Percentiles rank a stretch among this genome's conserved stretches.
phyloP scores from a whole-genome alignment of 2,113 vertebrate genomes.

The Crotalus tigris region DNA sequence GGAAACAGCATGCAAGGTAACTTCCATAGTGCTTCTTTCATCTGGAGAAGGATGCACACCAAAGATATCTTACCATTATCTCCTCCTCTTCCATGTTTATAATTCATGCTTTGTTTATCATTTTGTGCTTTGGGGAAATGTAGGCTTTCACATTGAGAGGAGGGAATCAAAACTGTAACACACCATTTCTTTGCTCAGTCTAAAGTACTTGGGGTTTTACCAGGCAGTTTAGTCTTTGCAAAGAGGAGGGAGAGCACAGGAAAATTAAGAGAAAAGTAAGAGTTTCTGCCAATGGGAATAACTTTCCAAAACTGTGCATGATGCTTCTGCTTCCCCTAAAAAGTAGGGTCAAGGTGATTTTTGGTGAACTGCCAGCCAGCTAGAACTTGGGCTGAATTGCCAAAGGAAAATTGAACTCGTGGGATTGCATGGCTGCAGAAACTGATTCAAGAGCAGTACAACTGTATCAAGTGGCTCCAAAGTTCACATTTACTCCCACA shows the following conservation, averaged over 20 bases:
- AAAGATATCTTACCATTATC: neutral
- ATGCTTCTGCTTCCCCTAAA: neutral
- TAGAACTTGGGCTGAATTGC: neutral
- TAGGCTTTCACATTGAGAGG: neutral
- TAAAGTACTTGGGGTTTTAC: neutral
- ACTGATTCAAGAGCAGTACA: neutral
- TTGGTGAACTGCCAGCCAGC: neutral
- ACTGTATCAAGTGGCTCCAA: neutral
- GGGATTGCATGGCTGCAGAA: neutral
- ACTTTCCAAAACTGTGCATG: neutral
- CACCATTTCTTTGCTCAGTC: neutral
- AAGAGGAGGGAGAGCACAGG: neutral
- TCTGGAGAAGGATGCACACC: neutral
- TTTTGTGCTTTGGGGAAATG: neutral
- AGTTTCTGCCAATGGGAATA: neutral
- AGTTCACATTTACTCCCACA: neutral
- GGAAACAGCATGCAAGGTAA: neutral
- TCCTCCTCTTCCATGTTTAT: neutral
- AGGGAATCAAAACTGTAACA: neutral
- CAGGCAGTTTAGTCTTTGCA: neutral
- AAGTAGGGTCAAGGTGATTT: neutral
- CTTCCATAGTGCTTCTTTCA: neutral
- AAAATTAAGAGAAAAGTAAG: neutral
- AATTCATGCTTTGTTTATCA: neutral
- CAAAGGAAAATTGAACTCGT: neutral